A percentile compares a stretch with the other conserved stretches of the same genome.
These are phyloP conservation scores for Telmatochromis sp. DNA, from an alignment of 2,113 vertebrate species.

Conservation along the genomic window DNA sequence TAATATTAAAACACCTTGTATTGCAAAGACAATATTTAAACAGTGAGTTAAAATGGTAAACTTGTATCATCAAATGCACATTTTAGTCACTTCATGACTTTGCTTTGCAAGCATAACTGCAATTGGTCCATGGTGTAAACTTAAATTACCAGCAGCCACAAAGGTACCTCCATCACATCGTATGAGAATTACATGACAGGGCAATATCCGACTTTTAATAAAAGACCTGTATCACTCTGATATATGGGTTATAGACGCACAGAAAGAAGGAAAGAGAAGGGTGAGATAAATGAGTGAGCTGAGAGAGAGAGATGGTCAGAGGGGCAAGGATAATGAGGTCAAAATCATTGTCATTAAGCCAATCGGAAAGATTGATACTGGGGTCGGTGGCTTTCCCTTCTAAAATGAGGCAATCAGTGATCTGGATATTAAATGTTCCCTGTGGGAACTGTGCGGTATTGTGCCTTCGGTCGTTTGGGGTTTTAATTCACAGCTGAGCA, in stretches of 20 bases:
- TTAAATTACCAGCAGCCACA: neutral
- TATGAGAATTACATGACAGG: neutral
- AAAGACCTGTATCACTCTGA: neutral
- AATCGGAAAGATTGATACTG: slow-evolving; percentile 74
- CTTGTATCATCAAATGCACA: neutral
- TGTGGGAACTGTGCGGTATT: slow-evolving; percentile 5
- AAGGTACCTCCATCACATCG: neutral
- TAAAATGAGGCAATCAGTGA: slow-evolving; percentile 38
- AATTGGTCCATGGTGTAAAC: neutral
- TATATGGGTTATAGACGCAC: neutral
- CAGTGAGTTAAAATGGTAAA: neutral
- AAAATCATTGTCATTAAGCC: slow-evolving; percentile 78
- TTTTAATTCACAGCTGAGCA: slow-evolving; percentile 30
- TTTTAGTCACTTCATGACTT: neutral
- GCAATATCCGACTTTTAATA: neutral
- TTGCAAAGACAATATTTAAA: neutral
- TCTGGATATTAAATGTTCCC: slow-evolving; percentile 36
- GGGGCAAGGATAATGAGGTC: slow-evolving; percentile 65
- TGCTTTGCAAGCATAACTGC: neutral
- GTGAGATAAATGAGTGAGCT: slow-evolving; percentile 55
- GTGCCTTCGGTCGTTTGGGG: slow-evolving; percentile 4
- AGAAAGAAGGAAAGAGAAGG: slow-evolving; percentile 54
- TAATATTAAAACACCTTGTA: neutral
- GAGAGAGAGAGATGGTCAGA: slow-evolving; percentile 27
- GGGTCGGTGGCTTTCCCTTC: slow-evolving; percentile 66